Base-by-base conservation (phyloP, 2,888 invertebrate species). In the Drosophila atripex region DNA sequence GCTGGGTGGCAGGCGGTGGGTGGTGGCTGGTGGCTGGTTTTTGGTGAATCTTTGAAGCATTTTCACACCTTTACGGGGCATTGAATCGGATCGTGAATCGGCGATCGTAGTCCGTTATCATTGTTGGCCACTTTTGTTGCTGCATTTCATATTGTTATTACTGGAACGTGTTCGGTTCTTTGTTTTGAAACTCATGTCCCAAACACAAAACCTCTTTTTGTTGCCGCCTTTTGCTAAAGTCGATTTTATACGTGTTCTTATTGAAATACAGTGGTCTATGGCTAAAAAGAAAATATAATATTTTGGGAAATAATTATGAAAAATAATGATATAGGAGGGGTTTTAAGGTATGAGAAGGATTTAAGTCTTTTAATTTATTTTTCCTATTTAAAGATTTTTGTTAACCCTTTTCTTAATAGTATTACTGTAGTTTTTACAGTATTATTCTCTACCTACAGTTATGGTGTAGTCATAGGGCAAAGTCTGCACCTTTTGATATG, bases 381-480 rank as follows among this genome's bases (percentile, higher is more conserved):
- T 12, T 45, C 6, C n/a, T 5, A 1, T 12, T n/a, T 35, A 14
- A 23, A 6, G 9, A 2, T 12, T 21, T 3, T 3, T 43, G 18
- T 1, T 21, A 18, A 1, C 11, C 12, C 12, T 0, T 21, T 43
- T 6, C 11, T 21, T 21, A 21, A 18, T 8, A 5, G 21, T 11
- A 5, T 1, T 21, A 43, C 49, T 65, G 49, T 63, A 64, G 7
- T 7, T 46, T 39, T 45, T 39, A 60, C 46, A 46, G 46, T 39
- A 30, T 60, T 65, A n/a, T 23, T 11, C 39, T 23, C 41, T 23
- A 38, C n/a, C 38, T 51, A 23, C n/a, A n/a, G n/a, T n/a, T 58
- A 47, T 60, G 50, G 73, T 71, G 64, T 79, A 88, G 80, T 89
- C 89, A 88, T 86, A 78, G 88, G 84, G 76, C 88, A 89, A 89